Conservation (phyloP, 2,113 vertebrate genomes). For the Anhinga rufa region DNA sequence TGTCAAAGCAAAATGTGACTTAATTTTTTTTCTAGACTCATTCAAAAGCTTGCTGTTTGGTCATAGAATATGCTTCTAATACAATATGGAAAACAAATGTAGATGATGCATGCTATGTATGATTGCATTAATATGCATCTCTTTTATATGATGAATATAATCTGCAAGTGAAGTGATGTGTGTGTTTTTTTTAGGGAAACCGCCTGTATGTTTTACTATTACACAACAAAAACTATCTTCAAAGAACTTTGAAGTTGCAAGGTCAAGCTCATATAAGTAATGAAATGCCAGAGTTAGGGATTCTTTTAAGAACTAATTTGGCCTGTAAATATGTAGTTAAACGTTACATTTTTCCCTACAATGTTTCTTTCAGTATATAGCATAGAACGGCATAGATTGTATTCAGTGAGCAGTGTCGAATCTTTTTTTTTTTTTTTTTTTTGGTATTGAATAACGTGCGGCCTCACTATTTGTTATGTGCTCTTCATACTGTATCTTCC, state of each 20-base stretch:
- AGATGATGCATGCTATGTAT: background rate
- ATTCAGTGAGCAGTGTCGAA: background rate
- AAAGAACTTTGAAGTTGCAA: background rate
- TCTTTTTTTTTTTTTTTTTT: background rate
- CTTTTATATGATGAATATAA: background rate
- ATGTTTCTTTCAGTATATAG: background rate
- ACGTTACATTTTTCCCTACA: background rate
- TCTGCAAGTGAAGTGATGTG: background rate
- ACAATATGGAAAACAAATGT: background rate
- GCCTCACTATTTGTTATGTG: background rate
- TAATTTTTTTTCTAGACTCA: constrained; percentile 25
- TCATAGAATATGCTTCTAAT: background rate
- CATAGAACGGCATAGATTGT: background rate
- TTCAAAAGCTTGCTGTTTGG: constrained; percentile 35
- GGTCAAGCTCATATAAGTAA: background rate
- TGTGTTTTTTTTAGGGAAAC: background rate
- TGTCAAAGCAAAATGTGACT: constrained; percentile 69
- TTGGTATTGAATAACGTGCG: background rate
- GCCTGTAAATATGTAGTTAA: background rate
- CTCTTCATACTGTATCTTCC: background rate
- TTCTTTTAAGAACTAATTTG: background rate
- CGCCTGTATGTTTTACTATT: background rate
- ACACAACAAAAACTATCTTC: background rate
- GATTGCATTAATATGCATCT: constrained; percentile 21
- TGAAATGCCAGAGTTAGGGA: background rate